Percentiles rank a stretch among this genome's conserved stretches.
Evolutionary conservation across 2,888 invertebrate species (phyloP).

Genomic region (Plebejus argus): DNA sequence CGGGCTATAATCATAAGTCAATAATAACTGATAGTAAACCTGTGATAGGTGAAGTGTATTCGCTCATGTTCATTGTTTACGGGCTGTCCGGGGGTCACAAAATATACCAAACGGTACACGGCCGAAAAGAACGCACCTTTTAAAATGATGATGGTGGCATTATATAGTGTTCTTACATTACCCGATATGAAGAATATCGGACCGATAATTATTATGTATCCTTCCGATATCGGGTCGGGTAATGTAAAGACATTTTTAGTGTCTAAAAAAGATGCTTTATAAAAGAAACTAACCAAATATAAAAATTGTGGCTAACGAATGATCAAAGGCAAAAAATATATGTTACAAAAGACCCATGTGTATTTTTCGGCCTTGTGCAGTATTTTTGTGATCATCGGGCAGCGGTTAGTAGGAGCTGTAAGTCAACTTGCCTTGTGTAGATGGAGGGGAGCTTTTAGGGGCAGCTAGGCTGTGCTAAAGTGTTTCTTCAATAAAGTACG

Average conservation of each 20-base stretch:
- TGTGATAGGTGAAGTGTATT: conserved; percentile 61
- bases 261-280: background rate
- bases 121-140: background rate
- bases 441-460: conserved; percentile 62
- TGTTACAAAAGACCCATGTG: background rate
- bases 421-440: conserved; percentile 61
- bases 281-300: too few relatives aligned
- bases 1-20: conserved; percentile 25
- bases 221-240: too few relatives aligned
- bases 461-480: conserved; percentile 77
- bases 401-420: conserved; percentile 45
- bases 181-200: too few relatives aligned
- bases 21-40: conserved; percentile 48
- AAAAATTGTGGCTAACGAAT: too few relatives aligned
- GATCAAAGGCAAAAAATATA: background rate
- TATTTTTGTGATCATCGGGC: conserved; percentile 35
- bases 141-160: too few relatives aligned
- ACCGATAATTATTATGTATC: too few relatives aligned
- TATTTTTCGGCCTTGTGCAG: background rate
- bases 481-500: conserved; percentile 76
- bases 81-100: conserved; percentile 44
- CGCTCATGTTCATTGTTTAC: conserved; percentile 40
- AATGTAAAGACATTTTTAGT: too few relatives aligned
- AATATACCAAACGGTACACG: background rate
- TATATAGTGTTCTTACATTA: too few relatives aligned